A percentile compares a stretch with the other conserved stretches of the same genome.
Conservation (phyloP, 1,140 invertebrate species). For the Drosophila gunungcola region DNA sequence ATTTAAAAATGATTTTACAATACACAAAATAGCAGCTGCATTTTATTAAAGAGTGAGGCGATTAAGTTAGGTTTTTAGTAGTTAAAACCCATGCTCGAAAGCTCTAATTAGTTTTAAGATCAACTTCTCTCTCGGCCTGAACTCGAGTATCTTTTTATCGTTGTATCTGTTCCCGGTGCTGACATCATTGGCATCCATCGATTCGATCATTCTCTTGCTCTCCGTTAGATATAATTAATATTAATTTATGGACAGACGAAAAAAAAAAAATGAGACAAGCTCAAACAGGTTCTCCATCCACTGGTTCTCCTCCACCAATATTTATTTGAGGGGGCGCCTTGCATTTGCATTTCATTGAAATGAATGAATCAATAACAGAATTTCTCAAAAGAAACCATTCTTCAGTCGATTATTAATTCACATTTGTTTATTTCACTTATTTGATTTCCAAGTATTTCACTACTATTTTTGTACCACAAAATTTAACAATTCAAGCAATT, state of each 20-base stretch:
- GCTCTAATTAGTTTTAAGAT: not conserved
- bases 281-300: constrained; percentile 43
- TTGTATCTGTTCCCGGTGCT: constrained; percentile 24
- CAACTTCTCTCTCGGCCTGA: not conserved
- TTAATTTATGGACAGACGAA: constrained; percentile 52
- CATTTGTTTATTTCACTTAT: constrained; percentile 24
- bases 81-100: not conserved
- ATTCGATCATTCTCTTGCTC: constrained; percentile 57
- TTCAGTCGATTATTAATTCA: not conserved
- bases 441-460: not conserved
- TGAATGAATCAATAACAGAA: constrained; percentile 19
- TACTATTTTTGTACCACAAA: not conserved
- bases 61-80: not conserved
- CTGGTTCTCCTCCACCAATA: not conserved
- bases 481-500: not conserved
- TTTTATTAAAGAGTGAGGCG: not conserved
- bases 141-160: constrained; percentile 12
- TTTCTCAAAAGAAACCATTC: constrained; percentile 4
- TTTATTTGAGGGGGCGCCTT: constrained; percentile 7
- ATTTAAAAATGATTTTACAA: constrained; percentile 15
- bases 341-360: constrained; percentile 48
- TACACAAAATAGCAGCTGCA: constrained; percentile 1
- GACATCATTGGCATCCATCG: constrained; percentile 66
- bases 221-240: constrained; percentile 64
- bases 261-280: constrained; percentile 9